Conservation (phyloP, 1,140 invertebrate genomes). For the Globodera rostochiensis region DNA sequence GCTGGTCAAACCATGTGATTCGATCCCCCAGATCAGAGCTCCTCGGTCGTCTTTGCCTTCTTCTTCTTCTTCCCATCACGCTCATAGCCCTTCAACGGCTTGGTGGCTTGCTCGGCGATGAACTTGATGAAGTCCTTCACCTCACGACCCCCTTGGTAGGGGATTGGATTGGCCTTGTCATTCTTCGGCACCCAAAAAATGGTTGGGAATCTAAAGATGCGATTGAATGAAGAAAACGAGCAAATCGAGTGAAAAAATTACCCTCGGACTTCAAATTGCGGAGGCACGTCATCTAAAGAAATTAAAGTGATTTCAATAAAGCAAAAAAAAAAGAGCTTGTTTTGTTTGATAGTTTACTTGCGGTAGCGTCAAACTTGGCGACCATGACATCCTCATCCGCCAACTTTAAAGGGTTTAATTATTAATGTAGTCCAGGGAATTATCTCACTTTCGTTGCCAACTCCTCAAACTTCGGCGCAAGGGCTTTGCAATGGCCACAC, state of each 20-base stretch:
- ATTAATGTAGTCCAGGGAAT: background rate
- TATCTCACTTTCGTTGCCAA: slow-evolving; percentile 76
- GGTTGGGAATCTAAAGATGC: slow-evolving; percentile 82
- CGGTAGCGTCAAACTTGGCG: slow-evolving; percentile 96
- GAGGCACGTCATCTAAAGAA: slow-evolving; percentile 81
- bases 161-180: slow-evolving; percentile 78
- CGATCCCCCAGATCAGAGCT: slow-evolving; percentile 67
- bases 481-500: slow-evolving; percentile 97
- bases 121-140: slow-evolving; percentile 94
- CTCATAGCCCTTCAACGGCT: slow-evolving; percentile 84
- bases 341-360: slow-evolving; percentile 68
- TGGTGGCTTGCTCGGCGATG: slow-evolving; percentile 86
- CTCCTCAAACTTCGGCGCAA: slow-evolving; percentile 90
- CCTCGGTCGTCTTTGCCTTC: slow-evolving; percentile 70
- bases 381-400: slow-evolving; percentile 84
- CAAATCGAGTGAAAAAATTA: slow-evolving; percentile 49
- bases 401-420: slow-evolving; percentile 67
- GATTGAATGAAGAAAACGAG: slow-evolving; percentile 18
- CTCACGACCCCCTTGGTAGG: slow-evolving; percentile 91
- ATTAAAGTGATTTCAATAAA: background rate
- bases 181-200: slow-evolving; percentile 91
- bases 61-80: slow-evolving; percentile 84
- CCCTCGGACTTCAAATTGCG: slow-evolving; percentile 84
- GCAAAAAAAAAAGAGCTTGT: background rate
- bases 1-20: background rate